These are phyloP conservation scores for Zele albiditarsus DNA, from an alignment of 2,888 invertebrate genomes.

Conservation along the genomic window DNA sequence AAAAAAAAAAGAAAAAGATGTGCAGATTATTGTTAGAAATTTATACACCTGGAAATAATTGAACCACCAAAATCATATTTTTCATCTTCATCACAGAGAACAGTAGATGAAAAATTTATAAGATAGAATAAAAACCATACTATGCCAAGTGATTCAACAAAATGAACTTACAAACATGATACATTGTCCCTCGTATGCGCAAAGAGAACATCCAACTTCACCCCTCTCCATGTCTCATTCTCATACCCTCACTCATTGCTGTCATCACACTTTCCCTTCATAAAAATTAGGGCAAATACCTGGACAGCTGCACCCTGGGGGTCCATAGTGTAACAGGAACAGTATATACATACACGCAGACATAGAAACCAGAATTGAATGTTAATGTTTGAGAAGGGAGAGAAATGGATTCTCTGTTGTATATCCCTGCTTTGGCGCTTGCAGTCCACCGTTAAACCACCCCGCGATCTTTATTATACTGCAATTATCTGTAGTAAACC, in stretches of 20 bases:
- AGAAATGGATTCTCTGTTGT: conserved; percentile 34
- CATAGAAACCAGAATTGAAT: conserved; percentile 24
- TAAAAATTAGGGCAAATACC: conserved; percentile 59
- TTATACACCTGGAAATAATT: too few relatives aligned
- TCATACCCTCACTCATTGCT: conserved; percentile 31
- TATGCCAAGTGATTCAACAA: conserved; percentile 11
- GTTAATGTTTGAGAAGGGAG: conserved; percentile 32
- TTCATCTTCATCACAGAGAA: conserved; percentile 4
- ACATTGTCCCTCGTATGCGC: conserved; percentile 23
- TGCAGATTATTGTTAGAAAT: too few relatives aligned
- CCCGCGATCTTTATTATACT: conserved; percentile 56
- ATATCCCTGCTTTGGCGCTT: conserved; percentile 56
- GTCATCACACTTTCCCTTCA: conserved; percentile 36
- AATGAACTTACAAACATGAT: conserved; percentile 16
- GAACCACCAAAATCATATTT: too few relatives aligned
- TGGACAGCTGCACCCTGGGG: conserved; percentile 62
- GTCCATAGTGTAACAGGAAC: conserved; percentile 38
- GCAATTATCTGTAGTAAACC: conserved; percentile 54
- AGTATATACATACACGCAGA: conserved; percentile 14
- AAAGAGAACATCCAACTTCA: conserved; percentile 47
- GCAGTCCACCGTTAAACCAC: conserved; percentile 48
- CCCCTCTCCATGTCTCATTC: conserved; percentile 30
- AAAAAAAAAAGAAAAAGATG: too few relatives aligned
- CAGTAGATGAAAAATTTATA: neutral
- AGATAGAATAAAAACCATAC: neutral